Percentiles rank a stretch among this genome's conserved stretches.
Evolutionary conservation across 2,888 invertebrate genomes (phyloP).

Genomic region (Sturmia bella): DNA sequence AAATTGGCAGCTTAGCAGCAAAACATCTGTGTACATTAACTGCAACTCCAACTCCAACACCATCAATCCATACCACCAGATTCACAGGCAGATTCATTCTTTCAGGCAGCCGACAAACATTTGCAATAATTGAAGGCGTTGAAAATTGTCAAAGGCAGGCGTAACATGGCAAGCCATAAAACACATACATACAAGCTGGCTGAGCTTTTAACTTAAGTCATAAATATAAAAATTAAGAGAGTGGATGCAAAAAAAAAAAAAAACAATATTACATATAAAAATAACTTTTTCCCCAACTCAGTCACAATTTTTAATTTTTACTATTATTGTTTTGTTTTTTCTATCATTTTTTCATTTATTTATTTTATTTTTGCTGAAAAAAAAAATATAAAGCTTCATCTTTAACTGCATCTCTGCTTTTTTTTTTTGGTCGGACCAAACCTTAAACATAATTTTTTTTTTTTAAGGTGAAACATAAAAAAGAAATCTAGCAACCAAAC

Average conservation of each 20-base stretch:
- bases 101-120: constrained; percentile 1
- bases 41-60: constrained; percentile 20
- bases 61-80: constrained; percentile 8
- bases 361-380: neutral
- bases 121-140: constrained; percentile 64
- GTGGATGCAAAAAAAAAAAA: neutral
- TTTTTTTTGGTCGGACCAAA: constrained; percentile 66
- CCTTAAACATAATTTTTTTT: constrained; percentile 51
- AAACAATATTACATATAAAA: constrained; percentile 18
- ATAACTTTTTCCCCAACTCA: constrained; percentile 36
- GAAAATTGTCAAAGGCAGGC: constrained; percentile 69
- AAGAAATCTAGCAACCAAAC: constrained; percentile 21
- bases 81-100: constrained; percentile 21
- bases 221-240: constrained; percentile 50
- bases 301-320: constrained; percentile 6
- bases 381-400: constrained; percentile 42
- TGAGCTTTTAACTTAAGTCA: constrained; percentile 43
- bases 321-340: neutral
- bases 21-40: constrained; percentile 33
- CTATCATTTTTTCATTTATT: neutral
- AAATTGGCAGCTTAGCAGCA: constrained; percentile 19
- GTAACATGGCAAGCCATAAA: constrained; percentile 65
- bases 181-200: constrained; percentile 35
- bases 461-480: constrained; percentile 7
- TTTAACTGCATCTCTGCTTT: constrained; percentile 57